A percentile compares a stretch with the other conserved stretches of the same genome.
These are phyloP conservation scores for Halcyon malimbica DNA, from an alignment of 2,113 vertebrate species.

Conservation along the genomic window DNA sequence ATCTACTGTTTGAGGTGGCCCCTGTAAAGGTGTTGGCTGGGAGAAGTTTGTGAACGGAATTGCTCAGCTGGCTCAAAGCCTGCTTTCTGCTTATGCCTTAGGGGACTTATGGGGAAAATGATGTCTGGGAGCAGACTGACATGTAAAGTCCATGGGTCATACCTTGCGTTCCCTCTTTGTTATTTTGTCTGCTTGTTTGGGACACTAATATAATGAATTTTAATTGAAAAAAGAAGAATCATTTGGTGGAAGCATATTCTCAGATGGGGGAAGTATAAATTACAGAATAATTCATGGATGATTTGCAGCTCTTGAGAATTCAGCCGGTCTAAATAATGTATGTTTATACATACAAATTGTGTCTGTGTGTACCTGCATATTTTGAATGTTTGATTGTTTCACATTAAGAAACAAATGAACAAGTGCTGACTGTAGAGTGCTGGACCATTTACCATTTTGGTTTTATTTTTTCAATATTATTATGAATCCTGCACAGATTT, in stretches of 20 bases:
- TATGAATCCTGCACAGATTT: background rate
- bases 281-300: slow-evolving; percentile 61
- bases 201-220: slow-evolving; percentile 28
- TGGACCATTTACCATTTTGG: background rate
- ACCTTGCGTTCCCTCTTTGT: background rate
- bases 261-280: slow-evolving; percentile 45
- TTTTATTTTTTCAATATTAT: background rate
- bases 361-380: slow-evolving; percentile 48
- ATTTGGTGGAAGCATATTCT: slow-evolving; percentile 35
- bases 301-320: slow-evolving; percentile 59
- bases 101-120: background rate
- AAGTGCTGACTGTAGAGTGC: background rate
- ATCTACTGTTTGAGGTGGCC: background rate
- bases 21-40: background rate
- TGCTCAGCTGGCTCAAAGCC: background rate
- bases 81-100: background rate
- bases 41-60: background rate
- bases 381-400: slow-evolving; percentile 52
- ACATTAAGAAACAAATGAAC: slow-evolving; percentile 23
- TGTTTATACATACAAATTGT: slow-evolving; percentile 52
- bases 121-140: slow-evolving; percentile 37
- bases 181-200: slow-evolving; percentile 9
- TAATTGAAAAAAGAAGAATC: slow-evolving; percentile 47
- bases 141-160: background rate
- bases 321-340: slow-evolving; percentile 64